These are phyloP conservation scores for Peromyscus eremicus DNA, from an alignment of 2,797 vertebrate species.

Conservation along the genomic window DNA sequence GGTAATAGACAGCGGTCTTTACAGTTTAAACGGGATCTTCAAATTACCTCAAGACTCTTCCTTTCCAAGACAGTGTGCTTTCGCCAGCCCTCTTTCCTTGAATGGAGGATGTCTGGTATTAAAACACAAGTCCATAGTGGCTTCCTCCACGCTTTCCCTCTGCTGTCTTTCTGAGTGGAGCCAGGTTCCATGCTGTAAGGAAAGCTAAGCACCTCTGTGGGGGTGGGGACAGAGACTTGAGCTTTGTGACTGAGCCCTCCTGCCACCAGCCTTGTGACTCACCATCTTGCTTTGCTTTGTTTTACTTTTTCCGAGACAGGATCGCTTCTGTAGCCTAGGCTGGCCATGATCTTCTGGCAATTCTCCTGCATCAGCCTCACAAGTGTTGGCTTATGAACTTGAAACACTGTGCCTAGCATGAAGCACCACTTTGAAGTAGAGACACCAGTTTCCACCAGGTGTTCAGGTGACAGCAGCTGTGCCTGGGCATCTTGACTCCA, in stretches of 20 bases:
- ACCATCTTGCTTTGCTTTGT: neutral
- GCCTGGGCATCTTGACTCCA: neutral
- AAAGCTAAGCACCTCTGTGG: neutral
- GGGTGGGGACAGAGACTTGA: neutral
- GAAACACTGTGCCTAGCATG: too few species aligned
- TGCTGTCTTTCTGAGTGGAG: neutral
- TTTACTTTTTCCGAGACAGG: neutral
- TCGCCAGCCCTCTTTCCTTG: neutral
- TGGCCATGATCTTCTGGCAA: neutral
- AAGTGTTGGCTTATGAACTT: too few species aligned
- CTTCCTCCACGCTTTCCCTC: neutral
- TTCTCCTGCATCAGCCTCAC: neutral
- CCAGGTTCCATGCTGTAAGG: neutral
- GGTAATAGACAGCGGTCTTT: neutral
- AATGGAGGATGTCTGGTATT: neutral
- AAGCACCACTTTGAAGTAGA: neutral
- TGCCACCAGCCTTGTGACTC: neutral
- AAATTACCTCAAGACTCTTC: neutral
- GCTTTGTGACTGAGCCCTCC: neutral
- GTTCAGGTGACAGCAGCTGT: neutral
- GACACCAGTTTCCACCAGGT: neutral
- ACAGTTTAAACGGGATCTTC: neutral
- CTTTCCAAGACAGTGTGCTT: neutral
- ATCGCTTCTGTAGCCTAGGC: neutral
- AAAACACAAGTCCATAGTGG: neutral